Percentiles rank a stretch among this genome's conserved stretches.
Evolutionary conservation across 2,113 vertebrate species (phyloP).

Genomic region (Acanthochromis polyacanthus): DNA sequence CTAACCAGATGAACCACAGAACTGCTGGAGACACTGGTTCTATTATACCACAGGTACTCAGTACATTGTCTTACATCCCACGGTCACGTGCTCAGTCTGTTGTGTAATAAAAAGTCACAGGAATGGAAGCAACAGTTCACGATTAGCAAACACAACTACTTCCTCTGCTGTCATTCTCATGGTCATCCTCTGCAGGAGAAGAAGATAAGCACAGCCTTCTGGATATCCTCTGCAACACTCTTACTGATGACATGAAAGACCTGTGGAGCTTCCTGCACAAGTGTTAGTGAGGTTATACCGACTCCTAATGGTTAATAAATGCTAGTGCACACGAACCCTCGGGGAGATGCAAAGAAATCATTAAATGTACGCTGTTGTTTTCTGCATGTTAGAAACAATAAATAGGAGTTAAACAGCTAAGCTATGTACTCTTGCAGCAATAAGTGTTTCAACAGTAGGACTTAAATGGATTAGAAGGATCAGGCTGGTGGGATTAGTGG

Average conservation of each 20-base stretch:
- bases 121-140: slow-evolving; percentile 8
- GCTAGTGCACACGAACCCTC: slow-evolving; percentile 23
- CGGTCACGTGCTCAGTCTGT: slow-evolving; percentile 18
- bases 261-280: background rate
- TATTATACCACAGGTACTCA: background rate
- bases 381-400: slow-evolving; percentile 16
- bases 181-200: background rate
- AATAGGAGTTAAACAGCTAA: slow-evolving; percentile 14
- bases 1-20: background rate
- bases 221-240: slow-evolving; percentile 1
- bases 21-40: too few relatives aligned
- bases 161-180: slow-evolving; percentile 4
- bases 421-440: slow-evolving; percentile 35
- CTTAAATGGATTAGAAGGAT: slow-evolving; percentile 65
- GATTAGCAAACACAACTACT: background rate
- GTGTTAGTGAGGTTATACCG: slow-evolving; percentile 39
- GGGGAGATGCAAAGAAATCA: slow-evolving; percentile 4
- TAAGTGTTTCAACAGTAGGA: slow-evolving; percentile 52
- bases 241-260: background rate
- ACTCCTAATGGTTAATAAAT: slow-evolving; percentile 54
- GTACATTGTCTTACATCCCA: background rate
- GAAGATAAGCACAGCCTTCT: slow-evolving; percentile 35
- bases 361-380: background rate
- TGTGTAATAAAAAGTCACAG: slow-evolving; percentile 33
- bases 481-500: slow-evolving; percentile 52